Conservation (phyloP, 2,113 vertebrate genomes). For the Pangasianodon gigas region DNA sequence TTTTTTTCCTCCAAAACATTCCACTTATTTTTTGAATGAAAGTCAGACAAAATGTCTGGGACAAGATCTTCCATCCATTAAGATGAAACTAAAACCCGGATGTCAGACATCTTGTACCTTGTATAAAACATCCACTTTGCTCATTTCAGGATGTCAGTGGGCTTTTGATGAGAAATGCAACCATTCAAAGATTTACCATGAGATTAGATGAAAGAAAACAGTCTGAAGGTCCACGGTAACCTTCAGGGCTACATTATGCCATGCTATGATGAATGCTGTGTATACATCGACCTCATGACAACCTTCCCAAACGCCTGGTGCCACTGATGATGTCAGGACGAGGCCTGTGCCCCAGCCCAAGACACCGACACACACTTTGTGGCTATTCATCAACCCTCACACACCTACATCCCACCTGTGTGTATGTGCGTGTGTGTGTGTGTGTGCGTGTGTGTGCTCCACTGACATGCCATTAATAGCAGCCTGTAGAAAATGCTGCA, state of each 20-base stretch:
- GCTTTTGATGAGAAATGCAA: conserved; percentile 15
- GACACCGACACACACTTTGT: conserved; percentile 11
- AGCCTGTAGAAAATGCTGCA: conserved; percentile 65
- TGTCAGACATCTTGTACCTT: neutral
- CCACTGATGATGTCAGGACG: conserved; percentile 41
- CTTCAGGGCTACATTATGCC: conserved; percentile 36
- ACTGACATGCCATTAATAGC: conserved; percentile 63
- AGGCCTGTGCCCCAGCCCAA: conserved; percentile 30
- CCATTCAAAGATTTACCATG: neutral
- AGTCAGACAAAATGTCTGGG: neutral
- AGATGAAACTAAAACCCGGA: conserved; percentile 1
- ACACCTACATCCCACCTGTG: conserved; percentile 30
- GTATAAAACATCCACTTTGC: neutral
- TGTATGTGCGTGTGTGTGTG: neutral
- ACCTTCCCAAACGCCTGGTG: conserved; percentile 43
- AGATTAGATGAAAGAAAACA: conserved; percentile 18
- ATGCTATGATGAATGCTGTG: conserved; percentile 46
- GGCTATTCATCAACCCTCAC: conserved; percentile 43
- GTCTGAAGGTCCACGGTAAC: conserved; percentile 51
- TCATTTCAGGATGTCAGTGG: neutral
- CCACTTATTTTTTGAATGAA: conserved; percentile 36
- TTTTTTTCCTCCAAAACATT: conserved; percentile 56
- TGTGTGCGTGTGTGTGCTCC: neutral
- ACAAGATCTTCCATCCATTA: neutral
- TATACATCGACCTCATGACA: conserved; percentile 49